phyloP scores from a whole-genome alignment of 2,797 vertebrate species.

The Pseudomugil tenellus region DNA sequence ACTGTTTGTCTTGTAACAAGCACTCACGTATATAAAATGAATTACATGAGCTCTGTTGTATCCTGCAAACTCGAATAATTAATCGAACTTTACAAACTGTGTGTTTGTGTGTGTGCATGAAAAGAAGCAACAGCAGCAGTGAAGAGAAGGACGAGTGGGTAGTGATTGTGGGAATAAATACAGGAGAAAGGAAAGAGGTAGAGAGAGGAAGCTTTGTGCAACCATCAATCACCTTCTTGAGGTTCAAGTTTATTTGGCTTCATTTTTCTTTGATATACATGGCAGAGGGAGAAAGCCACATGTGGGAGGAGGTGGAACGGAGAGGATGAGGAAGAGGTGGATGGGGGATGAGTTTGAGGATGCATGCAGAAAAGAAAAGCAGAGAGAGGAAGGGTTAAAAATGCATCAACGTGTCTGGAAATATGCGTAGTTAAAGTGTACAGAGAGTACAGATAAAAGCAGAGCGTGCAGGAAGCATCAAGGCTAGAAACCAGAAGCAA shows the following conservation, averaged over 20 bases:
- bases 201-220: conserved; percentile 60
- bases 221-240: conserved; percentile 76
- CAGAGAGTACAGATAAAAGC: background rate
- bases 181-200: conserved; percentile 46
- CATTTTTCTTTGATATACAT: conserved; percentile 67
- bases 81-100: conserved; percentile 65
- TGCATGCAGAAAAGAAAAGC: background rate
- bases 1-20: conserved; percentile 33
- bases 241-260: conserved; percentile 78
- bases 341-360: background rate
- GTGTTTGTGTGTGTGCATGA: conserved; percentile 18
- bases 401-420: background rate
- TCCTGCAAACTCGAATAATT: conserved; percentile 50
- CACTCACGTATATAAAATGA: conserved; percentile 47
- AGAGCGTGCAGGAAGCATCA: background rate
- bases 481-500: background rate
- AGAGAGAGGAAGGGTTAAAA: background rate
- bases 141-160: conserved; percentile 33
- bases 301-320: conserved; percentile 4
- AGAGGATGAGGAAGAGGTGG: background rate
- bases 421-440: background rate
- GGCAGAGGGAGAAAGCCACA: conserved; percentile 38
- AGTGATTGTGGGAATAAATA: conserved; percentile 66
- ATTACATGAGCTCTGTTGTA: conserved; percentile 38
- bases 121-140: conserved; percentile 37